Conservation (phyloP, 1,140 invertebrate species). For the Temnothorax nylanderi region DNA sequence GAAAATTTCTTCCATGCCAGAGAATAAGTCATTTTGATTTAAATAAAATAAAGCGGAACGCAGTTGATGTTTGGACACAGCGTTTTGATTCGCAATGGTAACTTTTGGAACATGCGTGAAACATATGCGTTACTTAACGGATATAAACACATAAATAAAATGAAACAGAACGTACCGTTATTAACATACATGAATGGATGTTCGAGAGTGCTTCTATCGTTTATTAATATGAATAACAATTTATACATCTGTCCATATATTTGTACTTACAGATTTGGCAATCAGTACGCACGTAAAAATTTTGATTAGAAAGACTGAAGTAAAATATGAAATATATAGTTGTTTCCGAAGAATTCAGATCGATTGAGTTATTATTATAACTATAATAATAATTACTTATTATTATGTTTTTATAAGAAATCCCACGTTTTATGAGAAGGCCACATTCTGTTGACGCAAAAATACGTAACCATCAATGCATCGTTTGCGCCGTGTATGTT, state of each 20-base stretch:
- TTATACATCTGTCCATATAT: background rate
- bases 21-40: background rate
- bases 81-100: background rate
- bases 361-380: background rate
- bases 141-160: background rate
- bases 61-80: background rate
- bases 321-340: background rate
- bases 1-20: background rate
- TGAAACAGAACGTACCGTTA: background rate
- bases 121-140: background rate
- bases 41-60: background rate
- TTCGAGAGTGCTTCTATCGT: background rate
- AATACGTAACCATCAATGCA: background rate
- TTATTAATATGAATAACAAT: conserved; percentile 33
- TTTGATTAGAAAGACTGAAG: background rate
- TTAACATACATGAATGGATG: background rate
- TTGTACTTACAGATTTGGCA: background rate
- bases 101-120: background rate
- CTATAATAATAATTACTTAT: background rate
- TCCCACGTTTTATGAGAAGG: too few species aligned
- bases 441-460: background rate
- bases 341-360: background rate
- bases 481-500: background rate
- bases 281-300: conserved; percentile 4
- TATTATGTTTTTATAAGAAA: background rate